Evolutionary conservation across 2,797 vertebrate genomes (phyloP).

Genomic region (Iguana delicatissima): DNA sequence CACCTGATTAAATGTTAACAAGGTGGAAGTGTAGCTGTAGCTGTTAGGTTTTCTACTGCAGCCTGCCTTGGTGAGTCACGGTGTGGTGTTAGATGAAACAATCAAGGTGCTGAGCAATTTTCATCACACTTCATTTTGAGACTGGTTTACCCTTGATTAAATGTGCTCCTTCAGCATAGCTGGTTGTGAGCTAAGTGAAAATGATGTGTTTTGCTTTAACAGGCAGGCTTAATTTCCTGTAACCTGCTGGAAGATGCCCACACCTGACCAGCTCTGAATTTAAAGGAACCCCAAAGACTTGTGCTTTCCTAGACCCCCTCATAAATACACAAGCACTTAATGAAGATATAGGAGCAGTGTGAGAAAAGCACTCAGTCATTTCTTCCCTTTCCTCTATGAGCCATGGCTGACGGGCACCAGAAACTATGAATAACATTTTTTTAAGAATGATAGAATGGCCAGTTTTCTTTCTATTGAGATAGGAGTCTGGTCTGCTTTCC

Average conservation of each 20-base stretch:
- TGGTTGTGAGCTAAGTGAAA: not conserved
- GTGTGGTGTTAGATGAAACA: not conserved
- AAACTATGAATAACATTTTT: not conserved
- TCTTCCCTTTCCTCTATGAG: constrained; percentile 33
- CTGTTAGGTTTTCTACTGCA: constrained; percentile 2
- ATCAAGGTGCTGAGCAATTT: constrained; percentile 33
- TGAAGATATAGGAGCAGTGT: not conserved
- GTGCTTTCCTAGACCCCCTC: constrained; percentile 24
- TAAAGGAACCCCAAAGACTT: constrained; percentile 15
- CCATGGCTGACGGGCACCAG: constrained; percentile 1
- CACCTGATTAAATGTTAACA: constrained; percentile 41
- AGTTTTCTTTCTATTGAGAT: constrained; percentile 36
- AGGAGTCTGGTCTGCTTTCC: constrained; percentile 67
- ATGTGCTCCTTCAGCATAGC: not conserved
- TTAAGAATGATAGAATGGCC: not conserved
- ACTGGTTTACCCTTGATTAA: constrained; percentile 21
- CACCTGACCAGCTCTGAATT: constrained; percentile 33
- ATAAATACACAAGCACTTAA: constrained; percentile 42
- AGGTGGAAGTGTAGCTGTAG: not conserved
- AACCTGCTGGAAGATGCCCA: constrained; percentile 52
- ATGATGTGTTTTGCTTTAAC: constrained; percentile 33
- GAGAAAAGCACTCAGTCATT: constrained; percentile 39
- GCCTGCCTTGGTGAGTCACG: not conserved
- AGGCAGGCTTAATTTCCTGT: constrained; percentile 45
- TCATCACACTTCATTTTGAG: constrained; percentile 39